Evolutionary conservation across 30 jellyfish, hydroid and myxozoan genomes (phyloP), one percentile per base, ranked within the genome.

Genomic region (Hydra vulgaris): DNA sequence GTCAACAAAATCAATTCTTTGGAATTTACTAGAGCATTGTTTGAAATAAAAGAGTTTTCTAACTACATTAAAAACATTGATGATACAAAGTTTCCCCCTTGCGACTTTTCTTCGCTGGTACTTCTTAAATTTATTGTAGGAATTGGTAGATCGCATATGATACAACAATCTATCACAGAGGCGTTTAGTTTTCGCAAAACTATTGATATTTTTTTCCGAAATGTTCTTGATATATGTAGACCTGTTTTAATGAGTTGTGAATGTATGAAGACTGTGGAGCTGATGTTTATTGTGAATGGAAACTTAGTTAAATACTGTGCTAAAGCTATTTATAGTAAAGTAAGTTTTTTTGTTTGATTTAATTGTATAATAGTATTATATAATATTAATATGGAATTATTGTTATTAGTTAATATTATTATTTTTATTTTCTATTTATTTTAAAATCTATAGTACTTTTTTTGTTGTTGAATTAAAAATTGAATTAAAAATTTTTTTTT

Each of bases 241-340:
- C 69, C 80, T 72, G 75, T 82, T 54, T 21, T 88, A 26, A 79
- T 61, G 23, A 79, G 85, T 17, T 88, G 88, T n/a, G 72, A 25
- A 17, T n/a, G 75, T 75, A 27, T 25, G 24, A 75, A 20, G 71
- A 25, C 27, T 52, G 76, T 78, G 53, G 81, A 86, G 68, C 22
- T 83, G 71, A 40, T 81, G n/a, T 88, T 76, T 79, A 66, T 83
- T 18, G 40, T 88, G 27, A 74, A 68, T 82, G 89, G 96, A 75
- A 88, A 83, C 56, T 25, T 88, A 56, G 86, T 74, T 75, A 82
- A 83, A 40, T 85, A 83, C 84, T 88, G 96, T 40, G 78, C 96
- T 0, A 88, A 77, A 56, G 73, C 81, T 7, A 77, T 88, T 22
- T 88, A 88, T 25, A 71, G 92, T 0, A 88, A 82, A 88, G 96